Evolutionary conservation across 2,797 vertebrate genomes (phyloP).

Genomic region (Zalophus californianus): DNA sequence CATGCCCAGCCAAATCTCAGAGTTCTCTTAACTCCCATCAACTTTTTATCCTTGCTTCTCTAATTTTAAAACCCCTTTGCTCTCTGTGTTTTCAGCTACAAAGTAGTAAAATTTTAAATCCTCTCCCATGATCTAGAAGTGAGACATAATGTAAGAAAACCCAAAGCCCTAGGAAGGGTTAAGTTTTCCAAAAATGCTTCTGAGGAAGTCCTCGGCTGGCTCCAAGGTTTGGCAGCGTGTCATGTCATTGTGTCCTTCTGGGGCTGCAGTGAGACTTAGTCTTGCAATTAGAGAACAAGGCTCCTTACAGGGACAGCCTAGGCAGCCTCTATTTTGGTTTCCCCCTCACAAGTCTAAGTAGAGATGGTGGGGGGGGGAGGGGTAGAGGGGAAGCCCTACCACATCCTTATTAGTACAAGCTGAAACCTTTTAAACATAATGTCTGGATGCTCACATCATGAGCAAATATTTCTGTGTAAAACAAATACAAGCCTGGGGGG

Average conservation of each 20-base stretch:
- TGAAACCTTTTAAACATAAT: not conserved
- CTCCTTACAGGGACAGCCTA: not conserved
- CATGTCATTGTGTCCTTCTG: not conserved
- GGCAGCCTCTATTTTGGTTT: not conserved
- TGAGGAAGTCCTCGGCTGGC: not conserved
- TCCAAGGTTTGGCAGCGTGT: not conserved
- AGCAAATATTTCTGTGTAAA: not conserved
- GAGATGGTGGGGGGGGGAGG: too few relatives aligned
- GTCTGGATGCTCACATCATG: not conserved
- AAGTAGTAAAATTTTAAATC: slow-evolving; percentile 51
- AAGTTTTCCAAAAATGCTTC: slow-evolving; percentile 11
- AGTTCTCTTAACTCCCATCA: not conserved
- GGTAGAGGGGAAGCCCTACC: not conserved
- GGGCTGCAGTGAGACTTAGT: not conserved
- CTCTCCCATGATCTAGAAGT: not conserved
- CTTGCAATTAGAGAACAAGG: not conserved
- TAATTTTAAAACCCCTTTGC: slow-evolving; percentile 45
- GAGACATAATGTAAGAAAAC: not conserved
- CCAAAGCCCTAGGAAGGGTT: not conserved
- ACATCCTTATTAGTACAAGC: not conserved
- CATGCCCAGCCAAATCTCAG: not conserved
- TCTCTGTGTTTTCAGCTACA: slow-evolving; percentile 9
- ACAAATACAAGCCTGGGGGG: not conserved
- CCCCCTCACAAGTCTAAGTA: not conserved
- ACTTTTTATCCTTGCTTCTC: slow-evolving; percentile 4